A percentile compares a stretch with the other conserved stretches of the same genome.
phyloP scores from a whole-genome alignment of 2,797 vertebrate species.

The Erpetoichthys calabaricus region DNA sequence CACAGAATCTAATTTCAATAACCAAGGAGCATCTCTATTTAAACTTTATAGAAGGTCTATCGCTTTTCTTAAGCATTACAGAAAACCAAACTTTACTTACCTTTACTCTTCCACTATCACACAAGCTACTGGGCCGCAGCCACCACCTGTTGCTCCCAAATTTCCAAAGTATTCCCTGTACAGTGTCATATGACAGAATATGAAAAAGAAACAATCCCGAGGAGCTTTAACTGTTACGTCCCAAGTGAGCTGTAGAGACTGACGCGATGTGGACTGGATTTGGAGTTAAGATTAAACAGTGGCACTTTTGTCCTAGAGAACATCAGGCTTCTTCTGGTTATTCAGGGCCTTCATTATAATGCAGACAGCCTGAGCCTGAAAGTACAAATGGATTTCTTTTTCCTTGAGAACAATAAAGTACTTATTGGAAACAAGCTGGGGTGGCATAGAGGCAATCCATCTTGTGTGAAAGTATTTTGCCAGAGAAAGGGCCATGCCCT shows the following conservation, averaged over 20 bases:
- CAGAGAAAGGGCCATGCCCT: conserved; percentile 35
- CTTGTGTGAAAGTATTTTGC: conserved; percentile 40
- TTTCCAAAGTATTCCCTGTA: no score
- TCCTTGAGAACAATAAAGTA: conserved; percentile 45
- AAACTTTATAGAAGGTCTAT: no score
- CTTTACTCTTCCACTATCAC: no score
- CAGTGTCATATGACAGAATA: neutral
- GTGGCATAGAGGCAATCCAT: conserved; percentile 42
- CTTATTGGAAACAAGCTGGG: conserved; percentile 34
- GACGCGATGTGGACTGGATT: no score
- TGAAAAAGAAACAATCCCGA: neutral
- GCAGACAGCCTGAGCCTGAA: conserved; percentile 51
- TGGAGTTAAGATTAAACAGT: conserved; percentile 62
- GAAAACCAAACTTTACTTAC: no score
- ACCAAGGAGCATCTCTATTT: no score
- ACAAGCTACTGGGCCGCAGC: no score
- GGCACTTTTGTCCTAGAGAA: conserved; percentile 69
- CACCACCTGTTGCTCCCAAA: no score
- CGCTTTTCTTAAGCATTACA: no score
- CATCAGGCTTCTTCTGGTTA: conserved; percentile 56
- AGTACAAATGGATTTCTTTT: conserved; percentile 56
- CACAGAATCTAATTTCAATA: no score
- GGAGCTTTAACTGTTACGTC: no score
- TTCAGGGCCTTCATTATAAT: conserved; percentile 63
- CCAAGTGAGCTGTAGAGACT: no score